These are phyloP conservation scores for Hydrotaea diabolus DNA, from an alignment of 2,888 invertebrate genomes.

Conservation along the genomic window DNA sequence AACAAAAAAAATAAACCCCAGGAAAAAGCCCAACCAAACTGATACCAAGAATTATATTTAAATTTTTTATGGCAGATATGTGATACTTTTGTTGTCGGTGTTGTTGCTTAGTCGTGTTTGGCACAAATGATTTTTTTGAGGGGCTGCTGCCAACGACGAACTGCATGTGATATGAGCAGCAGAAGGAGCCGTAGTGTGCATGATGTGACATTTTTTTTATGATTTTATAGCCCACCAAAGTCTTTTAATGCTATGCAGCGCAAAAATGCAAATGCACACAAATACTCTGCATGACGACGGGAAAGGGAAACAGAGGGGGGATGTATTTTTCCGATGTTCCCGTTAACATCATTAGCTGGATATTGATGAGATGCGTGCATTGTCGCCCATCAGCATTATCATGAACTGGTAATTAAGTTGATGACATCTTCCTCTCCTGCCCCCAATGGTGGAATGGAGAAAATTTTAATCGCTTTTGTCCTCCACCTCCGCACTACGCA, in stretches of 20 bases:
- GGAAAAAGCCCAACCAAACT: slow-evolving; percentile 24
- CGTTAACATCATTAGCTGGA: slow-evolving; percentile 53
- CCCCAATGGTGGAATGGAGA: neutral
- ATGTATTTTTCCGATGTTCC: slow-evolving; percentile 18
- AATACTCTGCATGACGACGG: neutral
- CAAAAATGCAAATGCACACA: slow-evolving; percentile 36
- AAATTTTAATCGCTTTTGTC: neutral
- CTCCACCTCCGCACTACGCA: neutral
- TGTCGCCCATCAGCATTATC: slow-evolving; percentile 31
- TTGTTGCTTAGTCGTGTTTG: slow-evolving; percentile 19
- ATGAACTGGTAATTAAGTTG: slow-evolving; percentile 66
- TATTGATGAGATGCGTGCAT: slow-evolving; percentile 35
- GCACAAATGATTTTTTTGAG: slow-evolving; percentile 35
- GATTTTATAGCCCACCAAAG: slow-evolving; percentile 57
- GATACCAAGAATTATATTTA: slow-evolving; percentile 41
- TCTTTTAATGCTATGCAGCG: slow-evolving; percentile 4
- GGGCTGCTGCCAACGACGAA: too few species aligned
- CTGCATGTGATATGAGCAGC: neutral
- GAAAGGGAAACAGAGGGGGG: slow-evolving; percentile 29
- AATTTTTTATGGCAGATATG: slow-evolving; percentile 27
- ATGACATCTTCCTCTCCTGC: slow-evolving; percentile 58
- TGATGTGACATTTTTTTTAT: slow-evolving; percentile 59
- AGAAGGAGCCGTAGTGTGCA: neutral
- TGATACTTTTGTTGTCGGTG: slow-evolving; percentile 19
- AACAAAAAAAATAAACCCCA: neutral